Base-by-base conservation (phyloP, 1,140 invertebrate genomes). In the Elymnias hypermnestra region DNA sequence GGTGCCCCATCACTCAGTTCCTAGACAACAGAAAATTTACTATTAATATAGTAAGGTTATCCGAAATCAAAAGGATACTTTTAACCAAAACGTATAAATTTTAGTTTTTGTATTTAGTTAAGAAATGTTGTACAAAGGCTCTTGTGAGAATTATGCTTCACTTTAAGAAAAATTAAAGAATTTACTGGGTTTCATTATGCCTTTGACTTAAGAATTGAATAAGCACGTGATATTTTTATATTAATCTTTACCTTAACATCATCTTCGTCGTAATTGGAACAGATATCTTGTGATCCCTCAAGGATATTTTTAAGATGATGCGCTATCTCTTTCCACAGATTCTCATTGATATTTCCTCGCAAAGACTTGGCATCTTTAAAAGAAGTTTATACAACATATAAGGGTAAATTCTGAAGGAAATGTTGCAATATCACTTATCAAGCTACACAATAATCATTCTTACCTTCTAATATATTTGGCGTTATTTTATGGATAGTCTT, bases 181-280 rank as follows among this genome's bases (percentile, higher is more conserved):
- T n/a, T n/a, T n/a, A n/a, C n/a, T n/a, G n/a, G n/a, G n/a, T n/a
- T n/a, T n/a, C n/a, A n/a, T n/a, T n/a, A n/a, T n/a, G n/a, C n/a
- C n/a, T n/a, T n/a, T n/a, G n/a, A n/a, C n/a, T n/a, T n/a, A n/a
- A n/a, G n/a, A n/a, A n/a, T n/a, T n/a, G n/a, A n/a, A n/a, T n/a
- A n/a, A n/a, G n/a, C n/a, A n/a, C n/a, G n/a, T n/a, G n/a, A n/a
- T n/a, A n/a, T n/a, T n/a, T n/a, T n/a, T n/a, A n/a, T n/a, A n/a
- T n/a, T n/a, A n/a, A n/a, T n/a, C n/a, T n/a, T 44, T 50, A 60
- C 60, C 47, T 56, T 47, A 13, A 19, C 45, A 13, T 63, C 45
- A 13, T 25, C 42, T 2, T 60, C 47, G 12, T 35, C 33, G 1
- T 37, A 35, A 14, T 37, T 43, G 0, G 41, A 35, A 28, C 54